phyloP scores from a whole-genome alignment of 2,797 vertebrate species.

The Diglossa cyanea region DNA sequence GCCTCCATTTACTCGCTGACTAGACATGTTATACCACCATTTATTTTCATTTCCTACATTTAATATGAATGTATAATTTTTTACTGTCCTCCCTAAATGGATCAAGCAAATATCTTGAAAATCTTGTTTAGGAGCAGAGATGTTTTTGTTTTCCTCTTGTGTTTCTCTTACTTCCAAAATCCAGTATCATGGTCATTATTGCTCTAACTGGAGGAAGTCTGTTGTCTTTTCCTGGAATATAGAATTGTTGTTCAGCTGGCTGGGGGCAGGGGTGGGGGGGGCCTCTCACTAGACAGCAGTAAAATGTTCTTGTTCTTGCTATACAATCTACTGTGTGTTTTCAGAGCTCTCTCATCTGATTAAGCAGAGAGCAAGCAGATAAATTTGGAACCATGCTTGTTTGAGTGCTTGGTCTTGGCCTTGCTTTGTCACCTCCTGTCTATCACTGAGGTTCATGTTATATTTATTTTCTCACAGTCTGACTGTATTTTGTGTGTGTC shows the following conservation, averaged over 20 bases:
- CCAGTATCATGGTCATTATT: background rate
- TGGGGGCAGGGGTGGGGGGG: background rate
- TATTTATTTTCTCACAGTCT: constrained; percentile 13
- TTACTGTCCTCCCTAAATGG: background rate
- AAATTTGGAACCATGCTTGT: background rate
- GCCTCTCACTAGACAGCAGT: background rate
- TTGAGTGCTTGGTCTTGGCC: background rate
- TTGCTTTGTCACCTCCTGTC: constrained; percentile 4
- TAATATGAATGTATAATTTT: background rate
- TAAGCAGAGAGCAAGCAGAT: background rate
- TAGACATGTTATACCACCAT: background rate
- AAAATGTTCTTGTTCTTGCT: background rate
- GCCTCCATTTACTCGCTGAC: background rate
- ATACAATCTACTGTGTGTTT: background rate
- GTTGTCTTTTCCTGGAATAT: background rate
- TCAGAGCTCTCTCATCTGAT: background rate
- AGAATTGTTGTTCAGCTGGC: background rate
- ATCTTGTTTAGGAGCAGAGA: background rate
- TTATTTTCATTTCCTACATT: background rate
- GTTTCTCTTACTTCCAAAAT: background rate
- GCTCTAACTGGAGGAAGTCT: background rate
- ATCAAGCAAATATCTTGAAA: background rate
- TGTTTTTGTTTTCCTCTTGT: background rate
- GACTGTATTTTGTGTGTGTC: constrained; percentile 26
- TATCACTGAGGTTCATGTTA: background rate